phyloP scores from a whole-genome alignment of 2,888 invertebrate species.

The Lithophane ornitopus region DNA sequence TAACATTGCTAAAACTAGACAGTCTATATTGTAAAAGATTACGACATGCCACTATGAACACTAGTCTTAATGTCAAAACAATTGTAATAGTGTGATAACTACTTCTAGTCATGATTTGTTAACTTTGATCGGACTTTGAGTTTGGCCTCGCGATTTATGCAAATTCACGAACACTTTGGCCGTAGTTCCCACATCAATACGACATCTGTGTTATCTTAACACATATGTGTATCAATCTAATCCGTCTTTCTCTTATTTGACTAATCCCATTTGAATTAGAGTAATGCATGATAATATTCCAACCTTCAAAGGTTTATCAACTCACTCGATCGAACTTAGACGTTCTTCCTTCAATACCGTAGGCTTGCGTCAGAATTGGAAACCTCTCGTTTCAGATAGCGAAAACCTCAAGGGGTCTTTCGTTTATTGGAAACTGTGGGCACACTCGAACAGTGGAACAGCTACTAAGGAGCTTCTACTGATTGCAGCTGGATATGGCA shows the following conservation, averaged over 20 bases:
- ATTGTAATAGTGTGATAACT: slow-evolving; percentile 48
- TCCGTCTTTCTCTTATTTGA: slow-evolving; percentile 54
- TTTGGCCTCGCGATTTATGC: slow-evolving; percentile 32
- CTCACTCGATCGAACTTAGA: slow-evolving; percentile 73
- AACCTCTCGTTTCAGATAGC: slow-evolving; percentile 90
- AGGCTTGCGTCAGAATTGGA: slow-evolving; percentile 89
- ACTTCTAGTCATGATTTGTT: slow-evolving; percentile 46
- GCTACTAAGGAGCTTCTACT: slow-evolving; percentile 90
- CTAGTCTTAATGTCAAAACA: slow-evolving; percentile 36
- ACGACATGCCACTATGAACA: slow-evolving; percentile 38
- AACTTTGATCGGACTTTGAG: slow-evolving; percentile 23
- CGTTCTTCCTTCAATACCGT: slow-evolving; percentile 79
- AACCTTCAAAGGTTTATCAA: slow-evolving; percentile 77
- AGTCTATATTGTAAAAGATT: slow-evolving; percentile 47
- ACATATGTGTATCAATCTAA: slow-evolving; percentile 61
- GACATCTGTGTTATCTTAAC: slow-evolving; percentile 45
- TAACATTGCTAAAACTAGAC: slow-evolving; percentile 55
- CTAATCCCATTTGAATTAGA: slow-evolving; percentile 62
- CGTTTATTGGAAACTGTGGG: slow-evolving; percentile 84
- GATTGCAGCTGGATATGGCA: slow-evolving; percentile 91
- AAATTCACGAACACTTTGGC: slow-evolving; percentile 43
- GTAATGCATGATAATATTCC: slow-evolving; percentile 76
- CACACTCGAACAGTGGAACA: slow-evolving; percentile 83
- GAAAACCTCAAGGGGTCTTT: slow-evolving; percentile 87
- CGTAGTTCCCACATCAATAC: slow-evolving; percentile 24